Evolutionary conservation across 2,113 vertebrate species (phyloP).

Genomic region (Toxotes chatareus): DNA sequence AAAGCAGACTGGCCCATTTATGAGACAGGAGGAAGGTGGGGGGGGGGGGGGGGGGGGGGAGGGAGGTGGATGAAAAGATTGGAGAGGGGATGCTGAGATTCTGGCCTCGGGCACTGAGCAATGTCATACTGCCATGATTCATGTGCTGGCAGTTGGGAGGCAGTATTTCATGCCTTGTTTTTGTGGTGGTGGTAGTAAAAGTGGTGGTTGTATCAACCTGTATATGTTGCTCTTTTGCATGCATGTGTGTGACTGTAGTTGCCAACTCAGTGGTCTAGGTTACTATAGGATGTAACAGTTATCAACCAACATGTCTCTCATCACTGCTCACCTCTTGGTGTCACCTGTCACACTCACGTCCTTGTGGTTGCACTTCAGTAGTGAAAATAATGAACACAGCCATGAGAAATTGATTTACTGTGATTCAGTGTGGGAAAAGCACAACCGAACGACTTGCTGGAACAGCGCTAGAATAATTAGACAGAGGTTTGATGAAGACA

Average conservation of each 20-base stretch:
- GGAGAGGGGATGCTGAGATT: slow-evolving; percentile 47
- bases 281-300: slow-evolving; percentile 22
- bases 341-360: slow-evolving; percentile 25
- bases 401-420: slow-evolving; percentile 21
- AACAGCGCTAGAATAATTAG: slow-evolving; percentile 20
- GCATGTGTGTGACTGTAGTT: neutral
- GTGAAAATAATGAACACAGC: slow-evolving; percentile 35
- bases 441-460: neutral
- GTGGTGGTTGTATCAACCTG: slow-evolving; percentile 33
- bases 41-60: neutral
- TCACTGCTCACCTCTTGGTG: slow-evolving; percentile 25
- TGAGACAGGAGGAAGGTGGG: slow-evolving; percentile 57
- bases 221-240: slow-evolving; percentile 19
- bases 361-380: slow-evolving; percentile 35
- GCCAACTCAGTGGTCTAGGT: slow-evolving; percentile 9
- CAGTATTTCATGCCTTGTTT: slow-evolving; percentile 61
- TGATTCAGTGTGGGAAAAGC: slow-evolving; percentile 22
- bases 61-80: slow-evolving; percentile 63
- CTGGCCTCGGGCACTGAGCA: slow-evolving; percentile 58
- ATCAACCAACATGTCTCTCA: slow-evolving; percentile 32
- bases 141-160: slow-evolving; percentile 55
- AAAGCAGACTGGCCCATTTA: slow-evolving; percentile 64
- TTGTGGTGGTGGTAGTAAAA: slow-evolving; percentile 49
- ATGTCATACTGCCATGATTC: slow-evolving; percentile 68
- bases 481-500: slow-evolving; percentile 31